Evolutionary conservation across 2,888 invertebrate species (phyloP).

Genomic region (Leptinotarsa peninsularis): DNA sequence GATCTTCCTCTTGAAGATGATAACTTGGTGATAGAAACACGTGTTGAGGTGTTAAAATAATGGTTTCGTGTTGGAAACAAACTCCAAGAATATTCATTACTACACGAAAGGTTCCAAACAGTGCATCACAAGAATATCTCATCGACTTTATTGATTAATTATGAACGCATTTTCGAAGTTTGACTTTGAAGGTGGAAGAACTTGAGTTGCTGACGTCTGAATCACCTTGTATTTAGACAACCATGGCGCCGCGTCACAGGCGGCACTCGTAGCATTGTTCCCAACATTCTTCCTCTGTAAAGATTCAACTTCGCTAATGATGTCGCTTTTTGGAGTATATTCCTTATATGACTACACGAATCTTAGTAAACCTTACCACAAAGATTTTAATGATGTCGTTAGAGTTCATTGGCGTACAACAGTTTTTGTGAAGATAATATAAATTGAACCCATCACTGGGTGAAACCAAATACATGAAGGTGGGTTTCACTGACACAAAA

Average conservation of each 20-base stretch:
- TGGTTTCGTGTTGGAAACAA: too few relatives aligned
- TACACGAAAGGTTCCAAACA: too few relatives aligned
- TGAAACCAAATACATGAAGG: too few relatives aligned
- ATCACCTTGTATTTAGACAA: slow-evolving; percentile 36
- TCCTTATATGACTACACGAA: slow-evolving; percentile 51
- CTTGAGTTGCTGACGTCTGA: not conserved
- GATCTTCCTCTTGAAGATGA: too few relatives aligned
- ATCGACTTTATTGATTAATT: too few relatives aligned
- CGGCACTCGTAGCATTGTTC: slow-evolving; percentile 50
- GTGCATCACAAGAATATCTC: too few relatives aligned
- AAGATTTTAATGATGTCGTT: slow-evolving; percentile 38
- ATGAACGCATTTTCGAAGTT: not conserved
- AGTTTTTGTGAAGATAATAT: not conserved
- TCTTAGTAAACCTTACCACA: slow-evolving; percentile 47
- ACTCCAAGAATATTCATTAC: too few relatives aligned
- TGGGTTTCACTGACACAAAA: too few relatives aligned
- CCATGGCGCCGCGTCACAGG: slow-evolving; percentile 29
- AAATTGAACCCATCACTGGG: too few relatives aligned
- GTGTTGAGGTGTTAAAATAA: too few relatives aligned
- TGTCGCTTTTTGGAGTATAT: slow-evolving; percentile 58
- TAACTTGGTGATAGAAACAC: too few relatives aligned
- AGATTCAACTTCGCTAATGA: slow-evolving; percentile 58
- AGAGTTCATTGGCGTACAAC: slow-evolving; percentile 29
- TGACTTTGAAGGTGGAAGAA: not conserved
- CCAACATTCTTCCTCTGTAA: slow-evolving; percentile 47